Evolutionary conservation across 2,888 invertebrate species (phyloP).

Genomic region (Agrotis segetum): DNA sequence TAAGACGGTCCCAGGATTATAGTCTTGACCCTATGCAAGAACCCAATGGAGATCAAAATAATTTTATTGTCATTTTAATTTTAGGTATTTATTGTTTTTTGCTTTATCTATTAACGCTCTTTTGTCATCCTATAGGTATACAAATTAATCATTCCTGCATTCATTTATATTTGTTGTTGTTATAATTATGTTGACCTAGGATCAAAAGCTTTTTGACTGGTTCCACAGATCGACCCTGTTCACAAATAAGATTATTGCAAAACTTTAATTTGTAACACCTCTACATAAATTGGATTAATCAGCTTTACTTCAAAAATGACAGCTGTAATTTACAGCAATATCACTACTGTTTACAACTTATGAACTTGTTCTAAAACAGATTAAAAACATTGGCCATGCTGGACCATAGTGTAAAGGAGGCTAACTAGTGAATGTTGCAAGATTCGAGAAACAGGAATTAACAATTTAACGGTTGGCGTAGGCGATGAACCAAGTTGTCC

Average conservation of each 20-base stretch:
- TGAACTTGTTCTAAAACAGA: conserved; percentile 41
- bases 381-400: conserved; percentile 28
- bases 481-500: conserved; percentile 57
- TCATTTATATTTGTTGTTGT: no score
- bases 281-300: conserved; percentile 11
- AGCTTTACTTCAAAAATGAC: conserved; percentile 14
- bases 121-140: no score
- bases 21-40: no score
- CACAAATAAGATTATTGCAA: background rate
- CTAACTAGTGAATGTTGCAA: conserved; percentile 41
- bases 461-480: conserved; percentile 52
- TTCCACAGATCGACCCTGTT: no score
- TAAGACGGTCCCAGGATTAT: no score
- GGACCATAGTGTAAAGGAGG: conserved; percentile 11
- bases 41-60: no score
- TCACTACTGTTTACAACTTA: conserved; percentile 10
- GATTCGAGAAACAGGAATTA: conserved; percentile 35
- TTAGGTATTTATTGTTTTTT: no score
- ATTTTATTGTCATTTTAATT: no score
- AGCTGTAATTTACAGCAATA: conserved; percentile 23
- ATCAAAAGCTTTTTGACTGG: no score
- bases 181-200: no score
- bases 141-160: no score
- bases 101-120: no score
- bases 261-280: conserved; percentile 13